Conservation (phyloP, 2,888 invertebrate species). For the Oligia fasciuncula region DNA sequence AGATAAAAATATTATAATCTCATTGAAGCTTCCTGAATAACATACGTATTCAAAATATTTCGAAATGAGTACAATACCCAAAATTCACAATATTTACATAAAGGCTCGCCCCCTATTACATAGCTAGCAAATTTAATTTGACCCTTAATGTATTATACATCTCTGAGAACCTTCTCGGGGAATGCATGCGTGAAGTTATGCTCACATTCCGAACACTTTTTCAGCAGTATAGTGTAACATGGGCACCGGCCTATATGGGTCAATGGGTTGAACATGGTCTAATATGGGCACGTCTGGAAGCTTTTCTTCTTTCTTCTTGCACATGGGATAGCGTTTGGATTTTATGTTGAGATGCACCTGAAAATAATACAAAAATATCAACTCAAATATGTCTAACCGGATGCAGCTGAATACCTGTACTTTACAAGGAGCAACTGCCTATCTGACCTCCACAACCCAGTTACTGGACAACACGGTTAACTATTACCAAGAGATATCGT, state of each 20-base stretch:
- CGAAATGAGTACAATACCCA: not conserved
- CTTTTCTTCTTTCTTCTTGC: constrained; percentile 72
- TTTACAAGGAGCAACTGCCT: too few relatives aligned
- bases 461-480: too few relatives aligned
- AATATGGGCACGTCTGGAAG: constrained; percentile 15
- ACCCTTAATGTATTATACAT: not conserved
- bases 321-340: constrained; percentile 76
- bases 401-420: too few relatives aligned
- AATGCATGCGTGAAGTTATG: not conserved
- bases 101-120: not conserved
- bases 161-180: not conserved
- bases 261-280: constrained; percentile 28
- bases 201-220: constrained; percentile 8
- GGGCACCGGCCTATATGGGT: constrained; percentile 40
- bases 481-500: too few relatives aligned
- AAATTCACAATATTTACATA: not conserved
- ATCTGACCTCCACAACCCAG: too few relatives aligned
- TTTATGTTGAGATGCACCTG: constrained; percentile 86
- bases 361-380: constrained; percentile 11
- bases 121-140: too few relatives aligned
- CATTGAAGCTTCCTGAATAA: not conserved
- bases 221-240: constrained; percentile 38
- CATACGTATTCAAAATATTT: not conserved
- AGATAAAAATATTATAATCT: constrained; percentile 12
- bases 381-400: too few relatives aligned